Base-by-base conservation (phyloP, 2,113 vertebrate genomes). In the Zootoca vivipara region DNA sequence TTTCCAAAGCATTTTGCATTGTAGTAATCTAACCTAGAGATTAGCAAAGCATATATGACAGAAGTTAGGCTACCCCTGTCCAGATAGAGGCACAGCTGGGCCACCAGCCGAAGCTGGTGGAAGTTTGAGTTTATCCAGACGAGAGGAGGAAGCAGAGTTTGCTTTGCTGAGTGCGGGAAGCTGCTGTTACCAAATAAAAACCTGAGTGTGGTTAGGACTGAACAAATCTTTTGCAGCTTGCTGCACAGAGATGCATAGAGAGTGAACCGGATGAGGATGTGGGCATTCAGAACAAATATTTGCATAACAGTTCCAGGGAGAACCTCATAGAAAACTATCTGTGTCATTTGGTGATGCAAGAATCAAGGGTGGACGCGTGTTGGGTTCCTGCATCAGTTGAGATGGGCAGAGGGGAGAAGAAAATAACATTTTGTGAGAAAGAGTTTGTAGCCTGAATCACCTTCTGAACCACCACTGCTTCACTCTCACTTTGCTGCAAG, bases 401-500 rank as follows among this genome's bases (percentile, higher is more conserved):
- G 52, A 33, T 22, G 80, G 33, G 64, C 1, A 65, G 18, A 70
- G 16, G 56, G 24, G 72, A 90, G 87, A 85, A 81, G 85, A 78
- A 89, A 82, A 80, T 77, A 35, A 9, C 30, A 24, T 40, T 40
- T 15, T 75, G 20, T 42, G 78, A 83, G 86, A 20, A 46, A 65
- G 13, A 82, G 42, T 64, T 62, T 77, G 13, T 85, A 86, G 58
- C 38, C 82, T 24, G 79, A 90, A 81, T 85, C 79, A 90, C 82
- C 82, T 93, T 91, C 64, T 77, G n/a, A 85, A 33, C 13, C 35
- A 83, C 78, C 42, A 69, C 58, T 1, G 89, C 89, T 81, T 90
- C 83, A 90, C 83, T 91, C 87, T 92, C 90, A 82, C 87, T 93
- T 78, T 26, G 78, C 93, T 94, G 64, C 70, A n/a, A 75, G 92